Conservation (phyloP, 2,113 vertebrate species). For the Papio anubis region DNA sequence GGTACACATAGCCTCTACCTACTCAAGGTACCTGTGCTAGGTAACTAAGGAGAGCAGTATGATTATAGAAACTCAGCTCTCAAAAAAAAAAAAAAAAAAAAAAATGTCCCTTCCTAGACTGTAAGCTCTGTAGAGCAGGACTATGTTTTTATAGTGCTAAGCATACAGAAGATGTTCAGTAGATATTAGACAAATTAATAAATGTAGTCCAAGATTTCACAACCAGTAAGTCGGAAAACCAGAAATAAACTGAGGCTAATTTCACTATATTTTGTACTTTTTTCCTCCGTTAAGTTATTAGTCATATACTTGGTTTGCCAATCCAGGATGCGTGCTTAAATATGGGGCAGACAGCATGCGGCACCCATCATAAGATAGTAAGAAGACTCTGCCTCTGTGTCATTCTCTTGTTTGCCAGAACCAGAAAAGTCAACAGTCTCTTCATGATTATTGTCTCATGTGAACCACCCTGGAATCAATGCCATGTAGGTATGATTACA, state of each 20-base stretch:
- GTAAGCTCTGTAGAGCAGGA: background rate
- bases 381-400: background rate
- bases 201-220: background rate
- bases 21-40: background rate
- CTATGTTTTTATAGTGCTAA: background rate
- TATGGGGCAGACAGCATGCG: background rate
- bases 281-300: conserved; percentile 9
- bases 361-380: background rate
- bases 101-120: background rate
- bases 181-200: background rate
- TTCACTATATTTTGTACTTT: background rate
- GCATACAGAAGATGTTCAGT: background rate
- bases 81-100: background rate
- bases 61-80: background rate
- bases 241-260: background rate
- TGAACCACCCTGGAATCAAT: background rate
- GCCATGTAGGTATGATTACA: background rate
- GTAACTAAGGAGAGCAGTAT: background rate
- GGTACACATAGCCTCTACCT: background rate
- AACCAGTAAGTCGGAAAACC: conserved; percentile 20
- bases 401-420: background rate
- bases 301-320: conserved; percentile 1
- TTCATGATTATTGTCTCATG: background rate
- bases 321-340: background rate
- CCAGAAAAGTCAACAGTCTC: background rate